These are phyloP conservation scores for Alosa sapidissima DNA, from an alignment of 2,797 vertebrate genomes.

Conservation along the genomic window DNA sequence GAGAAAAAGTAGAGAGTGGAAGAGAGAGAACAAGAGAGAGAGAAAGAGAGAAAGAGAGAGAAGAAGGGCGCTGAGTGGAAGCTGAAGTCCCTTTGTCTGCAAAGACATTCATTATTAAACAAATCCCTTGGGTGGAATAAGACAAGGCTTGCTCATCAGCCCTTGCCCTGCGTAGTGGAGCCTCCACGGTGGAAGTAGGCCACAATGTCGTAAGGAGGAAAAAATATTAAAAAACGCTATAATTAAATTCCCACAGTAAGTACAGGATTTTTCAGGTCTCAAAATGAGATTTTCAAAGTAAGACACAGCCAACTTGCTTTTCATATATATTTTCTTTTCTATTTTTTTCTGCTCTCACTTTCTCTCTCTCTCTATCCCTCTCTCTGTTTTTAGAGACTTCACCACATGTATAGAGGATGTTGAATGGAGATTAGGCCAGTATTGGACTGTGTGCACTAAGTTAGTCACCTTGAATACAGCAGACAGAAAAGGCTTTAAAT, in stretches of 20 bases:
- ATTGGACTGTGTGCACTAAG: slow-evolving; percentile 13
- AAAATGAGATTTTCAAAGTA: slow-evolving; percentile 55
- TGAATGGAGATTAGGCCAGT: neutral
- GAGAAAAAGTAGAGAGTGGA: neutral
- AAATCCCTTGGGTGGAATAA: slow-evolving; percentile 61
- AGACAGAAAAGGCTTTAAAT: neutral
- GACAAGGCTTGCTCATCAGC: slow-evolving; percentile 60
- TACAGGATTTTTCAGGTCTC: slow-evolving; percentile 58
- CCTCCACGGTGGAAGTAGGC: slow-evolving; percentile 52
- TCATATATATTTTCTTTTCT: slow-evolving; percentile 44
- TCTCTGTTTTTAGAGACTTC: neutral
- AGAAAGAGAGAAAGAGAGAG: slow-evolving; percentile 7
- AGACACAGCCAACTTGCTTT: slow-evolving; percentile 58
- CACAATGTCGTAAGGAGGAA: slow-evolving; percentile 47
- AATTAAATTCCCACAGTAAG: slow-evolving; percentile 63
- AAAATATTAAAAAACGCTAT: slow-evolving; percentile 54
- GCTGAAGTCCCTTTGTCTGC: slow-evolving; percentile 52
- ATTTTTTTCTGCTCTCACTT: slow-evolving; percentile 3
- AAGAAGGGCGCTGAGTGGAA: slow-evolving; percentile 39
- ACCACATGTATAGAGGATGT: neutral
- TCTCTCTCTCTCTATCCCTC: neutral
- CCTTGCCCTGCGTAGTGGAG: slow-evolving; percentile 49
- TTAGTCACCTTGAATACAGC: slow-evolving; percentile 14
- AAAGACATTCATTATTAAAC: slow-evolving; percentile 66
- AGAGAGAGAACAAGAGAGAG: slow-evolving; percentile 17